Percentiles rank a stretch among this genome's conserved stretches.
These are phyloP conservation scores for Tachypleus tridentatus DNA, from an alignment of 1,140 invertebrate genomes.

Conservation along the genomic window DNA sequence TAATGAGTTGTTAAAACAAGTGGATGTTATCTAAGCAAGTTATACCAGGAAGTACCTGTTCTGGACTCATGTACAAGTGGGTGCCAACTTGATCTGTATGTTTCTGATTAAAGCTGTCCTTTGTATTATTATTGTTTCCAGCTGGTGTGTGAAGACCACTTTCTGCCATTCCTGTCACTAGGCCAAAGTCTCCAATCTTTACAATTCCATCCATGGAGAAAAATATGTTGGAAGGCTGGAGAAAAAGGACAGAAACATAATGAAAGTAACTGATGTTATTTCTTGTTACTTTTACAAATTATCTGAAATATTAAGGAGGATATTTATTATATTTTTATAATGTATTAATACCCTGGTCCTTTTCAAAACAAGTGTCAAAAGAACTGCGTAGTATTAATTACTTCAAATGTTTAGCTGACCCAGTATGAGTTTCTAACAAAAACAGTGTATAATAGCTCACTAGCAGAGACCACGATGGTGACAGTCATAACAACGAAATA, in stretches of 20 bases:
- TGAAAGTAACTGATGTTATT: slow-evolving; percentile 1
- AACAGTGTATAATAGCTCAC: too few species aligned
- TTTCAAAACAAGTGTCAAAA: too few species aligned
- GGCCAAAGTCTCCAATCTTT: slow-evolving; percentile 94
- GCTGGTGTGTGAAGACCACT: slow-evolving; percentile 35
- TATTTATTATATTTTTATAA: slow-evolving; percentile 1
- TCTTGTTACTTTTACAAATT: not conserved
- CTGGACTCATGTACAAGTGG: slow-evolving; percentile 92
- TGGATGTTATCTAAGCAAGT: slow-evolving; percentile 3
- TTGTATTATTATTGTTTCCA: not conserved
- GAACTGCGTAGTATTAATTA: too few species aligned
- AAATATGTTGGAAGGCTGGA: slow-evolving; percentile 87
- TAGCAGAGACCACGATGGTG: too few species aligned
- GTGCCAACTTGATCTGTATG: slow-evolving; percentile 71
- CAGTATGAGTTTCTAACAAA: too few species aligned
- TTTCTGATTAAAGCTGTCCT: slow-evolving; percentile 1
- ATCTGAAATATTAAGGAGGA: not conserved
- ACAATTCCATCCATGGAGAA: slow-evolving; percentile 78
- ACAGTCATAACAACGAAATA: too few species aligned
- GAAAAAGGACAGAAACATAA: slow-evolving; percentile 17
- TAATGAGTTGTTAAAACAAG: slow-evolving; percentile 1
- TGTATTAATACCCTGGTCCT: not conserved
- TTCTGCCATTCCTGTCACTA: slow-evolving; percentile 72
- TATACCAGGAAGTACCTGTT: slow-evolving; percentile 49
- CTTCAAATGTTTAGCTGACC: too few species aligned